Evolutionary conservation across 53 echinoderm and acorn worm species (phyloP), one percentile per base, ranked within the genome.

Genomic region (Paracentrotus lividus): DNA sequence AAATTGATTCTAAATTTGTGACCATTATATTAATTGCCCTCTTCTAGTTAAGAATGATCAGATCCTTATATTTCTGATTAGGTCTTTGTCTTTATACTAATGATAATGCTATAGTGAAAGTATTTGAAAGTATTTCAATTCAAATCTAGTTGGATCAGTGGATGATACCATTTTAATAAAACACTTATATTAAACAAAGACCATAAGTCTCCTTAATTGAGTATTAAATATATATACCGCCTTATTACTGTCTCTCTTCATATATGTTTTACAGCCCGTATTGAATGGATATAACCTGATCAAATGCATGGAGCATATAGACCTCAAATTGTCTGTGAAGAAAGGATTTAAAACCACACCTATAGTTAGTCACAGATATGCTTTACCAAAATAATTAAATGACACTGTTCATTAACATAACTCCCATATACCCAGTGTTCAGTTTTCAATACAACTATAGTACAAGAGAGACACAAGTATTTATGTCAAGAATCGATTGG

Each of bases 341-440:
- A 72, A 72, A 21, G 40, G 72, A 72, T 72, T 72, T 21, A 18
- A 4, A 36, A 40, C 72, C 72, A 72, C 72, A 36, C 72, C 72
- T 72, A n/a, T n/a, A 72, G 72, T 72, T 72, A 72, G 72, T 72
- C 72, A 72, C 72, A 72, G 32, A 32, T 72, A 40, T 32, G 33
- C 40, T 4, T 38, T 72, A 2, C 72, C 18, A 20, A 72, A 72
- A 72, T 72, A 14, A 72, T 72, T 72, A 5, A 72, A 72, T 72
- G 36, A 38, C 40, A 38, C 72, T 40, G 20, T 72, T 72, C 72
- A 38, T 5, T n/a, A n/a, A n/a, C 72, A 72, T 36, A 72, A n/a
- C n/a, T n/a, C n/a, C n/a, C n/a, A n/a, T n/a, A n/a, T n/a, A n/a
- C n/a, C n/a, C n/a, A n/a, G n/a, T n/a, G n/a, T n/a, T n/a, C n/a